Evolutionary conservation across 2,888 invertebrate genomes (phyloP), one percentile per base, ranked within the genome.

Genomic region (Apodemia zela): DNA sequence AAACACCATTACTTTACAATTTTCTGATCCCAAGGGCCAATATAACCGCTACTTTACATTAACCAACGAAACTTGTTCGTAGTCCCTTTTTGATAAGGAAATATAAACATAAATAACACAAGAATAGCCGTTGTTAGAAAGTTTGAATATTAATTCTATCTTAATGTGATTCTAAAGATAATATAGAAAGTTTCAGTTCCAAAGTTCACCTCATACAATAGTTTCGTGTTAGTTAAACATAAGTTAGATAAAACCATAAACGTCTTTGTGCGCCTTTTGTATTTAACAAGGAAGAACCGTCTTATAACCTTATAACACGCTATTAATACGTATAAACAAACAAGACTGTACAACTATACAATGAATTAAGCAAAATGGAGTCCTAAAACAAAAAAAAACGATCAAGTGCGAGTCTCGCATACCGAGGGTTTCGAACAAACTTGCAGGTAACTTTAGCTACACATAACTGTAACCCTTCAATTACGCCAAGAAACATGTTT

Each of bases 1-100:
- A 51, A 51, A 51, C 51, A 11, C 51, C 51, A 3, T 51, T 51
- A 51, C 18, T 21, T 10, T 79, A 76, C 75, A 76, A 76, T 73
- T 74, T 70, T 70, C 71, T 71, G 79, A 76, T 80, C 81, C 81
- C 82, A 68, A 71, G 77, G 79, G 79, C 75, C 82, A 81, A 86
- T 84, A 82, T 81, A 85, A 78, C 80, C 82, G 82, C 87, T 86
- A 87, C 81, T 86, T 80, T 78, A 80, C 84, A 84, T 88, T 89
- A 87, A 87, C 82, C 82, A 79, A 76, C 76, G 71, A 77, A 89
- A 88, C 79, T 87, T 88, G 78, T 77, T 76, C 75, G 75, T 78
- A 80, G 82, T 79, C 80, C 77, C 78, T 73, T 71, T 76, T 77
- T 84, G 82, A 87, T 85, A 82, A 85, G 78, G 77, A 79, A 82